Evolutionary conservation across 2,888 invertebrate species (phyloP).

Genomic region (Morpho helenor): DNA sequence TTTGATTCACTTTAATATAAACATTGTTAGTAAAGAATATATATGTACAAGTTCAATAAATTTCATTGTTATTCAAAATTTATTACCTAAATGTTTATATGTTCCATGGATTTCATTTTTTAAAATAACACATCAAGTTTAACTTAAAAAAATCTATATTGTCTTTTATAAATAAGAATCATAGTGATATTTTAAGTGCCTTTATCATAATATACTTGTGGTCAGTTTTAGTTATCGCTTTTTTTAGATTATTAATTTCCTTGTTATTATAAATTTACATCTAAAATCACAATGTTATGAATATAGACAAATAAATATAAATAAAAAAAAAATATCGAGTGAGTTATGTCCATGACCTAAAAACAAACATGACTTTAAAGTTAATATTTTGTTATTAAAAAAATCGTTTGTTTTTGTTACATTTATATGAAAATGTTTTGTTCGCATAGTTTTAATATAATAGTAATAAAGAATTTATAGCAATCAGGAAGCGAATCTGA

Average conservation of each 20-base stretch:
- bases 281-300: background rate
- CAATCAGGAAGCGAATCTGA: constrained; percentile 18
- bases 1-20: too few species aligned
- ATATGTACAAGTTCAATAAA: too few species aligned
- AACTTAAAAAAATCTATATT: background rate
- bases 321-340: constrained; percentile 12
- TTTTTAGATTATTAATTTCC: constrained; percentile 4
- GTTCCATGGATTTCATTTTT: too few species aligned
- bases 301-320: constrained; percentile 14
- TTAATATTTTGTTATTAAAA: constrained; percentile 19
- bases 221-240: constrained; percentile 31
- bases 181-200: constrained; percentile 1
- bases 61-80: too few species aligned
- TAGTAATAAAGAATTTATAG: constrained; percentile 4
- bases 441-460: background rate
- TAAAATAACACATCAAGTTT: background rate
- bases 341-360: constrained; percentile 31
- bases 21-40: too few species aligned
- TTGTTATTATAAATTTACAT: background rate
- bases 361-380: constrained; percentile 27
- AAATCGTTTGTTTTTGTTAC: constrained; percentile 14
- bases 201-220: constrained; percentile 22
- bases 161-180: background rate
- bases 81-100: too few species aligned
- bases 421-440: constrained; percentile 5